A percentile compares a stretch with the other conserved stretches of the same genome.
Conservation (phyloP, 2,113 vertebrate genomes). For the Alligator mississippiensis region DNA sequence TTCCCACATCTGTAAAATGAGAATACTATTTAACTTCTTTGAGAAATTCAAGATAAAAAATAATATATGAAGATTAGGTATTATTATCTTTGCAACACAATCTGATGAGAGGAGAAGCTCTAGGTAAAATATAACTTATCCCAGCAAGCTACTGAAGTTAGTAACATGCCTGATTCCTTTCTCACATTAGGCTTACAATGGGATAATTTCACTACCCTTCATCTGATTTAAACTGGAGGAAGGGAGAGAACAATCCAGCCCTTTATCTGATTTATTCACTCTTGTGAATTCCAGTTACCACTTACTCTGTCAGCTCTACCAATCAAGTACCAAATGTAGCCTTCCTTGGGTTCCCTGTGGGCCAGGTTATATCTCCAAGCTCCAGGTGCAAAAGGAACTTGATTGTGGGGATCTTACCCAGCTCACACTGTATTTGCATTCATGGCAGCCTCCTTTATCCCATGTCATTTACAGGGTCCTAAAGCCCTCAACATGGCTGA, state of each 20-base stretch:
- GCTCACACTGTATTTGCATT: neutral
- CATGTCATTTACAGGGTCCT: no score
- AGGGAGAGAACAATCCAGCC: neutral
- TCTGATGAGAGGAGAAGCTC: neutral
- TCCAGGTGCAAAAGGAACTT: neutral
- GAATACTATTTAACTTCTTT: neutral
- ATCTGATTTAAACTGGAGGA: neutral
- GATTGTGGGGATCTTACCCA: neutral
- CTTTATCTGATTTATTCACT: neutral
- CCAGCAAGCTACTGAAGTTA: neutral
- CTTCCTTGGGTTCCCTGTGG: neutral
- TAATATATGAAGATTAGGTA: neutral
- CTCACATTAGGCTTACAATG: no score
- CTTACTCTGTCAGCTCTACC: neutral
- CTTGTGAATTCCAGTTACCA: neutral
- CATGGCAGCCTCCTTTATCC: no score
- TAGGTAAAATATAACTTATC: neutral
- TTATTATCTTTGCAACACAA: neutral
- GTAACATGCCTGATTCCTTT: fast-evolving
- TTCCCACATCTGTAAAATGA: neutral
- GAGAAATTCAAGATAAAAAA: neutral
- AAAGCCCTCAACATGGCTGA: no score
- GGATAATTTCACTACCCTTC: no score
- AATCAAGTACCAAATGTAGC: neutral
- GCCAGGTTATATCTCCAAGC: neutral